Evolutionary conservation across 2,113 vertebrate species (phyloP), one percentile per base, ranked within the genome.

Genomic region (Myotis brandtii): DNA sequence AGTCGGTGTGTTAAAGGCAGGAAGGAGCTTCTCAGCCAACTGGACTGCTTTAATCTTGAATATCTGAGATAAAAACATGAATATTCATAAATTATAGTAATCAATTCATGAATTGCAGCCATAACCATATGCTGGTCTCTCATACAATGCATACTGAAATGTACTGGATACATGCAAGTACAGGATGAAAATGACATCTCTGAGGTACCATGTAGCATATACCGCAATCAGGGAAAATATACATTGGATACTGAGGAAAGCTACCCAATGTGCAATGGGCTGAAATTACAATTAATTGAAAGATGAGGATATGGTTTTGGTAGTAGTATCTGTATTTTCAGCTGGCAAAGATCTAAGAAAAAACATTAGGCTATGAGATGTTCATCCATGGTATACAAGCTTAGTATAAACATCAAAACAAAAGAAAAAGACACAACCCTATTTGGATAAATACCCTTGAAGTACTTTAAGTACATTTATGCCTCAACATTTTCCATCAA

Each of bases 1-100:
- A 6, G 99, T 99, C 48, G 99, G 99, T 69, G 99, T 99, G 97
- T 99, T 99, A 97, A 99, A 99, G 66, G 99, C 99, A 96, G 99
- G 99, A 96, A 99, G 99, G 80, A 99, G 99, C 96, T 99, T 99
- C 98, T 99, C 99, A 27, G 99, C 99, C 83, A 99, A 96, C 75
- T 99, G 99, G n/a, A 99, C 99, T 3, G 99, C 99, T 98, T 99
- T 99, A 93, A 99, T 96, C 98, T 99, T 99, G 98, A 99, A 99
- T 64, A 99, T 98, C 99, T 99, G 96, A 32, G 91, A 91, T 46
- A 95, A 85, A 56, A 98, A 96, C 85, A 97, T 90, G 67, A 98
- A 97, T 91, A 85, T 75, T 89, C 30, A 93, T 88, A 72, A 93
- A 52, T 64, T 52, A 37, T 27, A 56, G 64, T 25, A 34, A 37